phyloP scores from a whole-genome alignment of 1,140 invertebrate genomes.

The Drosophila subobscura region DNA sequence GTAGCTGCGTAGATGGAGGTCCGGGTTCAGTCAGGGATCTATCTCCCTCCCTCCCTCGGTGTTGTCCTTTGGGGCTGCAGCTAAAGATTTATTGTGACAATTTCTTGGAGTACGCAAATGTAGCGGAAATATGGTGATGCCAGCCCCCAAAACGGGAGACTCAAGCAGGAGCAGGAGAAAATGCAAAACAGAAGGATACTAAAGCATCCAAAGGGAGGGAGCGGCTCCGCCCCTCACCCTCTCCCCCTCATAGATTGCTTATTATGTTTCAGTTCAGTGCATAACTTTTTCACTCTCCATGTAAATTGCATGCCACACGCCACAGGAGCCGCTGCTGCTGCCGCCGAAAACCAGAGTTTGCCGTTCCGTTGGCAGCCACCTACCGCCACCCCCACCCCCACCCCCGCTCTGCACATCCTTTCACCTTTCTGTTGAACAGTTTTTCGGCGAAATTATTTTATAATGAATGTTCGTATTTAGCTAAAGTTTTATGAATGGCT shows the following conservation, averaged over 20 bases:
- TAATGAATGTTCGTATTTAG: conserved; percentile 81
- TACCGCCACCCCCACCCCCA: not conserved
- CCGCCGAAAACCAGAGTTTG: conserved; percentile 26
- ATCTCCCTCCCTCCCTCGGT: not conserved
- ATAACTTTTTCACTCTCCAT: conserved; percentile 81
- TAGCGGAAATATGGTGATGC: not conserved
- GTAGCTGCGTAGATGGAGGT: conserved; percentile 23
- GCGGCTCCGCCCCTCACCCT: too few species aligned
- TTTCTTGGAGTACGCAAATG: not conserved
- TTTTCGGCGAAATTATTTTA: conserved; percentile 73
- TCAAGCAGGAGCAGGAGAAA: conserved; percentile 25
- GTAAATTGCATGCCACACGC: conserved; percentile 60
- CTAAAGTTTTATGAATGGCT: conserved; percentile 82
- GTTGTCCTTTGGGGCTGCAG: conserved; percentile 1
- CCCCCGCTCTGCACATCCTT: not conserved
- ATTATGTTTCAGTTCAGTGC: conserved; percentile 76
- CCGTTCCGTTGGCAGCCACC: not conserved
- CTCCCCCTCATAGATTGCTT: conserved; percentile 52
- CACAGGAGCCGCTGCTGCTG: conserved; percentile 4
- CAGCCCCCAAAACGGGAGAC: conserved; percentile 3
- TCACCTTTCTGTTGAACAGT: conserved; percentile 15
- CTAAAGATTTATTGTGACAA: conserved; percentile 71
- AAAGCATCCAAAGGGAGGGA: conserved; percentile 42
- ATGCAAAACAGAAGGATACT: conserved; percentile 66
- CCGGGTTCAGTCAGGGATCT: conserved; percentile 4